Percentiles rank a stretch among this genome's conserved stretches.
phyloP scores from a whole-genome alignment of 2,888 invertebrate genomes.

The Erebia ligea region DNA sequence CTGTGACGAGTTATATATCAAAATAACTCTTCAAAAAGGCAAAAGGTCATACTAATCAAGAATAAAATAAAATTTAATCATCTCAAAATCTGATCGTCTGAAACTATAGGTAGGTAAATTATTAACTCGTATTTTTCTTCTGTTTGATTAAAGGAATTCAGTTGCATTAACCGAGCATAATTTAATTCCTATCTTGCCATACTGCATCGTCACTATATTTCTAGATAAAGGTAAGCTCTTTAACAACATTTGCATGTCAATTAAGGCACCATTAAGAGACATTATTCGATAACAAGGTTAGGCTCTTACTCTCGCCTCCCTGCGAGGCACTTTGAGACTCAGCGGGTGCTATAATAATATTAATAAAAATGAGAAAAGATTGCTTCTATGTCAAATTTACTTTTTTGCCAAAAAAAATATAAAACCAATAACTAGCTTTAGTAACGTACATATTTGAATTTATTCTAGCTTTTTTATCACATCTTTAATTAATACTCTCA shows the following conservation, averaged over 20 bases:
- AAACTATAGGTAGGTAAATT: no score
- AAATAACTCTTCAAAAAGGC: no score
- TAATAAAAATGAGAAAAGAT: background rate
- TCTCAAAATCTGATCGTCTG: no score
- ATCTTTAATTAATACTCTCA: no score
- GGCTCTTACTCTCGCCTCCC: slow-evolving; percentile 1
- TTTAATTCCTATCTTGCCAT: background rate
- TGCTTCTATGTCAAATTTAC: background rate
- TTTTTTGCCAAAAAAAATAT: background rate
- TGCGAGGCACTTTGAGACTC: background rate
- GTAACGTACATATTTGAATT: no score
- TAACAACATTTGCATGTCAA: background rate
- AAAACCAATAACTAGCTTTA: background rate
- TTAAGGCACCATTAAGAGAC: background rate
- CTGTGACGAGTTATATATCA: no score
- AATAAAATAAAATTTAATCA: no score
- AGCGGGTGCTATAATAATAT: slow-evolving; percentile 1
- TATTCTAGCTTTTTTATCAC: no score
- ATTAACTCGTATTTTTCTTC: no score
- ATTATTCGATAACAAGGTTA: slow-evolving; percentile 10
- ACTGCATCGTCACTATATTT: background rate
- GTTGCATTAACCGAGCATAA: background rate
- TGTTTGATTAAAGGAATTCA: background rate
- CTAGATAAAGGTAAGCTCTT: background rate
- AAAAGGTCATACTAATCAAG: no score